A percentile compares a stretch with the other conserved stretches of the same genome.
These are phyloP conservation scores for Drosophila pandora DNA, from an alignment of 1,140 invertebrate genomes.

Conservation along the genomic window DNA sequence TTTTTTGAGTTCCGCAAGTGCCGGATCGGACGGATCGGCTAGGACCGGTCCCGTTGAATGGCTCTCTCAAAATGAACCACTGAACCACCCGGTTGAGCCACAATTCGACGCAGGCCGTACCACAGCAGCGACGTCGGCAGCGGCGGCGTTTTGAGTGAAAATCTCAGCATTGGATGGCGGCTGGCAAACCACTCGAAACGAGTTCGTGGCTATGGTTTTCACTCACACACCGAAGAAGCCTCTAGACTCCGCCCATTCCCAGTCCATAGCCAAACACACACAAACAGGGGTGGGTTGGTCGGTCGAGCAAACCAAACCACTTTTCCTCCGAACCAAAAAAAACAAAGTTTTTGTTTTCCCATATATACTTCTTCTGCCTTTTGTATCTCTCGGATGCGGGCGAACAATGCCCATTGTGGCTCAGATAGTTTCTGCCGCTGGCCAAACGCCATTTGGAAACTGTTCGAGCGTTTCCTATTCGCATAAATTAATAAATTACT, in stretches of 20 bases:
- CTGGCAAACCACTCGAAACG: constrained; percentile 38
- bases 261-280: not conserved
- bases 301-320: constrained; percentile 17
- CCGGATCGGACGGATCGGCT: constrained; percentile 11
- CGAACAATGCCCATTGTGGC: constrained; percentile 24
- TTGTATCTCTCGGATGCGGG: constrained; percentile 44
- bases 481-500: constrained; percentile 67
- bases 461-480: constrained; percentile 17
- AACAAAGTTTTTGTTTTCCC: constrained; percentile 10
- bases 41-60: not conserved
- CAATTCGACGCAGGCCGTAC: constrained; percentile 8
- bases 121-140: not conserved
- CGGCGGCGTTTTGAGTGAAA: constrained; percentile 53
- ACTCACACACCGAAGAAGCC: constrained; percentile 27
- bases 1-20: no score
- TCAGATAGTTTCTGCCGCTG: constrained; percentile 48
- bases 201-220: constrained; percentile 35
- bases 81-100: constrained; percentile 12
- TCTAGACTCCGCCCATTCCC: constrained; percentile 36
- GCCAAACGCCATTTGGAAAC: constrained; percentile 24
- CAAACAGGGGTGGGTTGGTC: constrained; percentile 20
- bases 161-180: constrained; percentile 54
- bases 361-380: not conserved
- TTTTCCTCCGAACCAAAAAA: constrained; percentile 22
- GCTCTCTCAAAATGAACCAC: constrained; percentile 28